A percentile compares a stretch with the other conserved stretches of the same genome.
Conservation (phyloP, 2,113 vertebrate genomes). For the Thomomys bottae region DNA sequence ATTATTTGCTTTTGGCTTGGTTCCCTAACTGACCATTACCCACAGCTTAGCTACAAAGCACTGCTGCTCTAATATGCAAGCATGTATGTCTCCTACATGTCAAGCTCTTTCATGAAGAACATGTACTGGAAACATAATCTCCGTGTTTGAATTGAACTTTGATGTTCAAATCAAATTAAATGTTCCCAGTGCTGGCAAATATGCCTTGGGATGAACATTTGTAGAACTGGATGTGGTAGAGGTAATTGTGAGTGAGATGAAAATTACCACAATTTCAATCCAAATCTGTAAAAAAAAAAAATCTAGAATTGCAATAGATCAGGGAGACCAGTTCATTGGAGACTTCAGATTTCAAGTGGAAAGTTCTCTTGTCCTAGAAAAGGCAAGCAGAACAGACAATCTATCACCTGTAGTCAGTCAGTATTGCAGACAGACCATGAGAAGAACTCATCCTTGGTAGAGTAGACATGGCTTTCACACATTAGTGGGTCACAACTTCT, state of each 20-base stretch:
- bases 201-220: not conserved
- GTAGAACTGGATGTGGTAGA: not conserved
- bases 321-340: not conserved
- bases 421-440: not conserved
- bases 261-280: constrained; percentile 24
- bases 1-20: not conserved
- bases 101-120: not conserved
- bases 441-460: not conserved
- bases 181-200: not conserved
- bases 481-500: not conserved
- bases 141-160: constrained; percentile 32
- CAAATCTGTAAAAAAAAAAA: not conserved
- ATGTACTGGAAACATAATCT: not conserved
- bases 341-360: not conserved
- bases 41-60: not conserved
- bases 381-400: not conserved
- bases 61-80: not conserved
- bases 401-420: not conserved
- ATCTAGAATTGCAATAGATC: not conserved
- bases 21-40: not conserved
- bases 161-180: no score
- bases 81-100: not conserved
- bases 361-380: not conserved
- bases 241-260: not conserved
- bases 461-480: not conserved